Evolutionary conservation across 1,140 invertebrate genomes (phyloP).

Genomic region (Spodoptera litura): DNA sequence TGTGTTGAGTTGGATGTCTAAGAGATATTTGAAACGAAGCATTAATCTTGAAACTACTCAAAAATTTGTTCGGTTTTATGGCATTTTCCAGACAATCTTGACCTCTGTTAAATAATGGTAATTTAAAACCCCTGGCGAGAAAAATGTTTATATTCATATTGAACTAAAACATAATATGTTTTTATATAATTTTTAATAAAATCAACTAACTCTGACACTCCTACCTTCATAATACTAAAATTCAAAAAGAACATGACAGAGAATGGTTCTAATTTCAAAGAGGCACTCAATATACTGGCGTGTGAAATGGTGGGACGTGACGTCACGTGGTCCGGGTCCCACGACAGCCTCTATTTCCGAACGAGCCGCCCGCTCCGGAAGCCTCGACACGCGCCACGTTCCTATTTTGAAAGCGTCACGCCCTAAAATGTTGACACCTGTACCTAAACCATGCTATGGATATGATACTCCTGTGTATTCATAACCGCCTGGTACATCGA

Average conservation of each 20-base stretch:
- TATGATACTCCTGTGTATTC: neutral
- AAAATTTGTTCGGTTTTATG: too few relatives aligned
- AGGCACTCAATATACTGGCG: conserved; percentile 25
- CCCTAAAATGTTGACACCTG: conserved; percentile 17
- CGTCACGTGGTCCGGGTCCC: conserved; percentile 35
- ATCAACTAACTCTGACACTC: neutral
- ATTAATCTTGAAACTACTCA: too few relatives aligned
- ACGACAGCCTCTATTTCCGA: conserved; percentile 70
- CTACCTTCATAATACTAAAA: neutral
- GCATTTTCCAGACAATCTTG: too few relatives aligned
- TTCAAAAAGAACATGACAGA: conserved; percentile 8
- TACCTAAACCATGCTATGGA: neutral
- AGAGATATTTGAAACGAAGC: too few relatives aligned
- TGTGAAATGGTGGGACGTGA: conserved; percentile 50
- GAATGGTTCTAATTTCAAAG: conserved; percentile 21
- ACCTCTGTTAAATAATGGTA: too few relatives aligned
- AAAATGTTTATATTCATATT: too few relatives aligned
- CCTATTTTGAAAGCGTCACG: conserved; percentile 45
- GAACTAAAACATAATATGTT: too few relatives aligned
- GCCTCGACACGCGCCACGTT: conserved; percentile 57
- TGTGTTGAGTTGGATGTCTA: too few relatives aligned
- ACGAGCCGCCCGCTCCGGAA: conserved; percentile 54
- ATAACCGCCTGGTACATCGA: too few relatives aligned
- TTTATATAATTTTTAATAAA: too few relatives aligned
- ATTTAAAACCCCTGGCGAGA: too few relatives aligned